Base-by-base conservation (phyloP, 2,797 vertebrate genomes). In the Falco berigora region DNA sequence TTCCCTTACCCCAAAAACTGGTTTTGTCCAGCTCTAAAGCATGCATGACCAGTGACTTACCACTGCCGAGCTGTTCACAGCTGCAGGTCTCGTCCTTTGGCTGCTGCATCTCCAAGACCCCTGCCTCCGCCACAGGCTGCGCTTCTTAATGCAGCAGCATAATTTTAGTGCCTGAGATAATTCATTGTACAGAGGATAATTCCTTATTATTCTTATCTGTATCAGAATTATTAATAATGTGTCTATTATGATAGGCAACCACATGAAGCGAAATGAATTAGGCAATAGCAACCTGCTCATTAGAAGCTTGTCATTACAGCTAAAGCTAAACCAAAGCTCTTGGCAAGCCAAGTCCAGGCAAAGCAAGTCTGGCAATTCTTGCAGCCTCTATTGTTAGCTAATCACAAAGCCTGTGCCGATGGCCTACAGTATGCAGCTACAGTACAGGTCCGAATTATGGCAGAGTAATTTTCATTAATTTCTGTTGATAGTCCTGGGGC, bases 101-200 rank as follows among this genome's bases (percentile, higher is more conserved):
- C 55, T 40, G n/a, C n/a, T 28, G n/a, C 68, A 28, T 9, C 44
- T 24, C n/a, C 47, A 27, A 15, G 42, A 21, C 32, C 24, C 62
- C n/a, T 50, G 32, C 47, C 15, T 66, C 20, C 46, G 32, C 23
- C 38, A 8, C 18, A 16, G 46, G 13, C 66, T 61, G 80, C 21
- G 32, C 49, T 36, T 49, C 77, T 19, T 27, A 49, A 13, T 0
- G 5, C 42, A 9, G 17, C 17, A 30, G 15, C 4, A 0, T 42
- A 53, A 7, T 23, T 47, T 71, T 69, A 22, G 23, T 7, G 23
- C 36, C 52, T 58, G 50, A 69, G 38, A 53, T 27, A 38, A 42
- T 40, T 42, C 27, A n/a, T 12, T 55, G 8, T 25, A 17, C 17
- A n/a, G 40, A 53, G 36, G 16, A 38, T 18, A 75, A 25, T 30